Conservation (phyloP, 2,888 invertebrate genomes). For the Hypolimnas misippus region DNA sequence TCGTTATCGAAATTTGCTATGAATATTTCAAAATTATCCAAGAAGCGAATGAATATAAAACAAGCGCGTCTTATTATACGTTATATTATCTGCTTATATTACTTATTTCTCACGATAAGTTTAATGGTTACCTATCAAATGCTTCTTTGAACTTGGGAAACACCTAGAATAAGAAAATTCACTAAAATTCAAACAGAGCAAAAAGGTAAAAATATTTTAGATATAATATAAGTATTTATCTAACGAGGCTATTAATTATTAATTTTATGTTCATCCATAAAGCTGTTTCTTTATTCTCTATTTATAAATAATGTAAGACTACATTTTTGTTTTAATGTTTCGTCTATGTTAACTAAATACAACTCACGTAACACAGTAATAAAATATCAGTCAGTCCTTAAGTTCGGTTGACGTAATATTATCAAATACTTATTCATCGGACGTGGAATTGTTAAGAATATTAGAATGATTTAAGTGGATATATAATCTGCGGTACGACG, state of each 20-base stretch:
- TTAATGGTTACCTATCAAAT: not conserved
- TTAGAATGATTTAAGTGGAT: conserved; percentile 22
- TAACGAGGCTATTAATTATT: not conserved
- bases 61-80: not conserved
- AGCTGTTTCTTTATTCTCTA: not conserved
- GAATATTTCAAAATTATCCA: conserved; percentile 3
- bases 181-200: not conserved
- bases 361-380: conserved; percentile 14
- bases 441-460: conserved; percentile 21
- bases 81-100: not conserved
- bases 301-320: not conserved
- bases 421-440: conserved; percentile 8
- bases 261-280: not conserved
- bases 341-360: conserved; percentile 3
- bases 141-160: not conserved
- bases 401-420: conserved; percentile 1
- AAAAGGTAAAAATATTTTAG: not conserved
- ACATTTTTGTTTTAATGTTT: conserved; percentile 3
- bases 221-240: not conserved
- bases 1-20: conserved; percentile 29
- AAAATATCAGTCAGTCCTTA: conserved; percentile 16
- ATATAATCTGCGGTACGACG: conserved; percentile 42
- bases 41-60: not conserved
- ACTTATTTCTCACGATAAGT: no score
- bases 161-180: not conserved